Evolutionary conservation across 2,888 invertebrate species (phyloP), one percentile per base, ranked within the genome.

Genomic region (Campopleginae sp.): DNA sequence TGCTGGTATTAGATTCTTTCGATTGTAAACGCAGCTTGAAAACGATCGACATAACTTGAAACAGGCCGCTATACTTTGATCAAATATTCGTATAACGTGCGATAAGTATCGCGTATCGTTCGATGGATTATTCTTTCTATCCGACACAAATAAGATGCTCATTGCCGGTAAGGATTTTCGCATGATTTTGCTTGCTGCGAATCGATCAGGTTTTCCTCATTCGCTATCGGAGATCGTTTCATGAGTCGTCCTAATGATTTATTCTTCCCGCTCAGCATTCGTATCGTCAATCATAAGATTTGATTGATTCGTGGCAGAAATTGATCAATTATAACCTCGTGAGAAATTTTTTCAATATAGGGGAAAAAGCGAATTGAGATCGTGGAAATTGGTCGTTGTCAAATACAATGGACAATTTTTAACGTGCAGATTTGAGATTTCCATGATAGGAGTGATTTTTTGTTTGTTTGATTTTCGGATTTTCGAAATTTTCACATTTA

Each of bases 31-130:
- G 63, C 54, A 51, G 27, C 76, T 58, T 51, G 54, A 48, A 71
- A 79, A n/a, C n/a, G 81, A 85, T 85, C 78, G 54, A 81, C 74
- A 81, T 31, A 63, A 33, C 72, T 72, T 70, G 78, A 85, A 81
- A 85, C 33, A 27, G 31, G 27, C 78, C 75, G 75, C 74, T 78
- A 71, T 74, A 78, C 70, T 78, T 81, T 81, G 81, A 81, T 81
- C 46, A 79, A 85, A 74, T 74, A 76, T 84, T 80, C 76, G 78
- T 80, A 80, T 72, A 77, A 74, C 61, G 23, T 17, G 33, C 80
- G 84, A 81, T 81, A 84, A 84, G 66, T 74, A 81, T 84, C 80
- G 54, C 54, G 78, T 42, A 61, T 72, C 61, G 74, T 74, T 78
- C 68, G 77, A 63, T 33, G 6, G 23, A 38, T 74, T 61, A 78